Evolutionary conservation across 2,113 vertebrate genomes (phyloP), one percentile per base, ranked within the genome.

Genomic region (Chaenocephalus aceratus): DNA sequence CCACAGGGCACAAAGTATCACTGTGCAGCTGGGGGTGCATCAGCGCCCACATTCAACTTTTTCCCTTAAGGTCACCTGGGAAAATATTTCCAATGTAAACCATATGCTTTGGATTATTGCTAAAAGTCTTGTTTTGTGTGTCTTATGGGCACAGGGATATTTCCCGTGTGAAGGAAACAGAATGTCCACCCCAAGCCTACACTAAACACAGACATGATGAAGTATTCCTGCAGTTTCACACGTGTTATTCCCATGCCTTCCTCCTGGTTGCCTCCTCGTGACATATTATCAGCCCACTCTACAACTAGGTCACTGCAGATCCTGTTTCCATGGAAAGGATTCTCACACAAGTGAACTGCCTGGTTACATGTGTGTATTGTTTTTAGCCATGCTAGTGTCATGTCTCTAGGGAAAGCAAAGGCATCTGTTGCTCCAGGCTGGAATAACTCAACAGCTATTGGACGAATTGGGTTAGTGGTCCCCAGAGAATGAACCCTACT

Each of bases 221-320:
- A 64, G 84, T 86, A 81, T 86, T 68, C 26, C 57, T 34, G 62
- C 46, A 77, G 61, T 65, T 75, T 86, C 72, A 79, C 46, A 65
- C 79, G 62, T 63, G 63, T 65, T 63, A 79, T 80, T 76, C 66
- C 63, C 72, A 41, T 21, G 8, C 1, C 56, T 11, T 36, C 60
- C 61, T 61, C 80, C 52, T 65, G 10, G 5, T 21, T 21, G 10
- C 70, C 57, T 62, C 6, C 58, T 48, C 44, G 56, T 75, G 83
- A 88, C 81, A 83, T 83, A 78, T 85, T 84, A 86, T 88, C 82
- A 68, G 53, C 54, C 67, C 65, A 41, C 67, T 66, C 67, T 64
- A 80, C 77, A 90, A 80, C 71, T 86, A 80, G 89, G 88, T 91
- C 91, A 90, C 64, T 46, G 88, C 72, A 80, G 86, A 91, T 92